Conservation (phyloP, 2,888 invertebrate species). For the Dione vanillae region DNA sequence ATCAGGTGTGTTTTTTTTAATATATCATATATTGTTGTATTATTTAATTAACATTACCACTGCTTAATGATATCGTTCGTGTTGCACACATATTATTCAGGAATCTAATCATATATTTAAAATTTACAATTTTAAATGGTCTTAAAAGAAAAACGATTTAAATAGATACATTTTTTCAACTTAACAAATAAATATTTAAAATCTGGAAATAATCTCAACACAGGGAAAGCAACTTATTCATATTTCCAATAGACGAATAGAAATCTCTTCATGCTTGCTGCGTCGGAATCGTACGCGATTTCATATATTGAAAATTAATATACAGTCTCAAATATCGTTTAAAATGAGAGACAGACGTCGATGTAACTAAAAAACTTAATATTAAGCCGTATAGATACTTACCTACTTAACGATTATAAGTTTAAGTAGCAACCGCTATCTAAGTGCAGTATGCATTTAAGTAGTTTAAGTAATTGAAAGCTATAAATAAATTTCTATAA, state of each 20-base stretch:
- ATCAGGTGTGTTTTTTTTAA: neutral
- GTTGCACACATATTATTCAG: neutral
- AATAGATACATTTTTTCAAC: neutral
- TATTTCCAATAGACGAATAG: conserved; percentile 72
- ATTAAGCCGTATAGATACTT: neutral
- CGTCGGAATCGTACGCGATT: conserved; percentile 56
- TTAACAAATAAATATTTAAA: neutral
- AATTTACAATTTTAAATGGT: neutral
- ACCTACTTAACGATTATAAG: neutral
- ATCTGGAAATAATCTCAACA: conserved; percentile 39
- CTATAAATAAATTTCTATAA: conserved; percentile 1
- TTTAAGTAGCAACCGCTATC: neutral
- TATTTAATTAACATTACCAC: neutral
- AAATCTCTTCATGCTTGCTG: conserved; percentile 66
- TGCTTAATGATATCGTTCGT: neutral
- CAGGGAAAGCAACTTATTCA: conserved; percentile 57
- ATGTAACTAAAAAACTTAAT: conserved; percentile 7
- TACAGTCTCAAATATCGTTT: conserved; percentile 65
- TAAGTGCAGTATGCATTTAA: no score
- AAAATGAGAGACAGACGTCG: neutral
- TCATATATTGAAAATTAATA: conserved; percentile 72
- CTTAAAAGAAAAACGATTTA: neutral
- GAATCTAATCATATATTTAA: neutral
- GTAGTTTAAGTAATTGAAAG: neutral
- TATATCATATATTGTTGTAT: neutral